Base-by-base conservation (phyloP, 2,888 invertebrate genomes). In the Nycteola revayana region DNA sequence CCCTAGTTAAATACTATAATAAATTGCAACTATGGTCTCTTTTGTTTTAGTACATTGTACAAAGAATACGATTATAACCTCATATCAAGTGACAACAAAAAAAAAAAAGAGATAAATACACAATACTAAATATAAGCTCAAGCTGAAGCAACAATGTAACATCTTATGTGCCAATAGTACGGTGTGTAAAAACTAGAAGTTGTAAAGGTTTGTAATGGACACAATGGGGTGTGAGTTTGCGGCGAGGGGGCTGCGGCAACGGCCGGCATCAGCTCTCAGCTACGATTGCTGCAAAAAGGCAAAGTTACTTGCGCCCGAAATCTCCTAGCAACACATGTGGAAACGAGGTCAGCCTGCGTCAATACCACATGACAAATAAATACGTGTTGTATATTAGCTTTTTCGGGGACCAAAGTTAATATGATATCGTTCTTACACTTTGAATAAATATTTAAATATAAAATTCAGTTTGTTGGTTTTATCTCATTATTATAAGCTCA, bases 221-320 rank as follows among this genome's bases (percentile, higher is more conserved):
- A 73, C 67, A 74, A 72, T 66, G 66, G 70, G 67, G 74, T 67
- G 72, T 63, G 71, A 74, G 73, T 69, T 71, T 71, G 75, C 50
- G 76, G 70, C 43, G 43, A 66, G 65, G 67, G 72, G 69, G 57
- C 56, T 58, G 61, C 51, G 44, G 59, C 42, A 50, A 54, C 61
- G 66, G 58, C 61, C 68, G 68, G 64, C 60, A 57, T 61, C 61
- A 49, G 67, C 68, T 71, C 72, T 75, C 66, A 65, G 59, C 59
- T 65, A 61, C 67, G 68, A 75, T 72, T 63, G 64, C 65, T 67
- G 56, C 64, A 67, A 71, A 71, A 75, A 72, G 73, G 69, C 67
- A 69, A 73, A 76, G 72, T 77, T 75, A 75, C 66, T 66, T 64
- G 62, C 56, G 57, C 63, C 63, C 60, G 46, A 63, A 65, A 74